phyloP scores from a whole-genome alignment of 2,797 vertebrate genomes.

The Acropternis orthonyx region DNA sequence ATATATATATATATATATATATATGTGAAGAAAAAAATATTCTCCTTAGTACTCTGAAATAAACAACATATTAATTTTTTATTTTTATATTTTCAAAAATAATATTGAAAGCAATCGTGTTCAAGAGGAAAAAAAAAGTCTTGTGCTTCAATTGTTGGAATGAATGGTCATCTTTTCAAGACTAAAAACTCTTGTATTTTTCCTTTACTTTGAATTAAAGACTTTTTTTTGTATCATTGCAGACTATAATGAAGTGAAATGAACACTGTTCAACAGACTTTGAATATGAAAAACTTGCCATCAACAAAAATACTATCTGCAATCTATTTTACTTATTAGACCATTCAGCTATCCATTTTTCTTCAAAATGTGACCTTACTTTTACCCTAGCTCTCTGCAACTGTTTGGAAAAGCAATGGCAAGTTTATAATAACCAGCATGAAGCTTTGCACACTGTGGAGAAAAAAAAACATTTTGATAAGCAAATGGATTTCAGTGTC shows the following conservation, averaged over 20 bases:
- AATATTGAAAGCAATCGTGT: neutral
- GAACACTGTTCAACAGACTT: neutral
- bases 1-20: too few species aligned
- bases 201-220: neutral
- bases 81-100: neutral
- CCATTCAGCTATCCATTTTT: neutral
- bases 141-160: neutral
- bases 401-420: slow-evolving; percentile 41
- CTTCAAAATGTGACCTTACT: slow-evolving; percentile 32
- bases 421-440: slow-evolving; percentile 37
- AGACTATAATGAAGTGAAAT: slow-evolving; percentile 7
- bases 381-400: slow-evolving; percentile 7
- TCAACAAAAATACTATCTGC: neutral
- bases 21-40: neutral
- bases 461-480: slow-evolving; percentile 54
- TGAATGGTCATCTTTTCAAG: neutral
- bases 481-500: slow-evolving; percentile 22
- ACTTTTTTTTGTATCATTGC: neutral
- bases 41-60: neutral
- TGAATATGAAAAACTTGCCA: neutral
- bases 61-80: neutral
- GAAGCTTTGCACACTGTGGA: neutral
- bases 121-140: neutral
- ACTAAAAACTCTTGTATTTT: neutral
- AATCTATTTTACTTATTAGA: slow-evolving; percentile 15